phyloP scores from a whole-genome alignment of 2,113 vertebrate species.

The Hypomesus transpacificus region DNA sequence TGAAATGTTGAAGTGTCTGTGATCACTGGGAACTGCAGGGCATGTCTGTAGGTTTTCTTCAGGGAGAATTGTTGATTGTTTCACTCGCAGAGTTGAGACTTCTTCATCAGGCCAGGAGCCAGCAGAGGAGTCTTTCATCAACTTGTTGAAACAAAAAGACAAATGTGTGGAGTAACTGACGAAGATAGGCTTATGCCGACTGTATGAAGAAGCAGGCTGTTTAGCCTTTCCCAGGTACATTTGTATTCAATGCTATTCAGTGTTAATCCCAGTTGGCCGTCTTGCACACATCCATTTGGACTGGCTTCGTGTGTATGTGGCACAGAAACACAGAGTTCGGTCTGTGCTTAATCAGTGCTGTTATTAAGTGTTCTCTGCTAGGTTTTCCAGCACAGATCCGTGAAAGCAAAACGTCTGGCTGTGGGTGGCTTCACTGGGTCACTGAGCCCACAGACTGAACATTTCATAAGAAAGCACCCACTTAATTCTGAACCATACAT shows the following conservation, averaged over 20 bases:
- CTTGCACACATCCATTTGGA: conserved; percentile 21
- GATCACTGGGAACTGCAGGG: conserved; percentile 5
- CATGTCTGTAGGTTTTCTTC: conserved; percentile 1
- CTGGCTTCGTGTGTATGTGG: neutral
- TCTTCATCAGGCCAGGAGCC: conserved; percentile 1
- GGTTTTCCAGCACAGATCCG: conserved; percentile 62
- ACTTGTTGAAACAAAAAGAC: neutral
- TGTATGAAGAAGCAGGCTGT: too few species aligned
- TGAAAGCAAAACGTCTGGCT: conserved; percentile 69
- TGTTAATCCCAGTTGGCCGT: conserved; percentile 27
- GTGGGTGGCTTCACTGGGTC: conserved; percentile 74
- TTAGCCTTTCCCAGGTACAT: too few species aligned
- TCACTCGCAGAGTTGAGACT: neutral
- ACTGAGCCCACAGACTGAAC: conserved; percentile 74
- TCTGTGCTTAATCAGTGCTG: conserved; percentile 74
- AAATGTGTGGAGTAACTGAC: neutral
- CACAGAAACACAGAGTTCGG: conserved; percentile 62
- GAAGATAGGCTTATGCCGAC: too few species aligned
- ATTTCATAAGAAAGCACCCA: conserved; percentile 75
- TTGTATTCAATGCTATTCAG: conserved; percentile 19
- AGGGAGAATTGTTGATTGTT: conserved; percentile 14
- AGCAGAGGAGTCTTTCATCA: conserved; percentile 7
- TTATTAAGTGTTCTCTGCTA: conserved; percentile 71
- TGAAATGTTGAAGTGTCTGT: conserved; percentile 14
- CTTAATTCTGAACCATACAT: conserved; percentile 78